Conservation (phyloP, 2,888 invertebrate genomes). For the Yponomeuta sedellus region DNA sequence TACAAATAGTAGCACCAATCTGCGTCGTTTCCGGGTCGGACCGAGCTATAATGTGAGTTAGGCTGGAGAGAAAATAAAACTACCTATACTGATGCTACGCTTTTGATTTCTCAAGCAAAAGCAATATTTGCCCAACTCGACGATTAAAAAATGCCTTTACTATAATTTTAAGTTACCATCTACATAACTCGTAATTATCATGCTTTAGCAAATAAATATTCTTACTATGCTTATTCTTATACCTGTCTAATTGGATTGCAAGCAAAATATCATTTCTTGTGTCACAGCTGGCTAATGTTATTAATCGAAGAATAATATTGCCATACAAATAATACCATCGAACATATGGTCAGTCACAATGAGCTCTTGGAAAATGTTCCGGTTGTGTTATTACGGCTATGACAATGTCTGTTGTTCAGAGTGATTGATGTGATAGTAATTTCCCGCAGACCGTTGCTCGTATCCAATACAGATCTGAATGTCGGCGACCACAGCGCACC, state of each 20-base stretch:
- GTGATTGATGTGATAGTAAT: slow-evolving; percentile 71
- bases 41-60: neutral
- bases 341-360: neutral
- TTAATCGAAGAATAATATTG: neutral
- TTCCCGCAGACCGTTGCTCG: slow-evolving; percentile 64
- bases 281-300: neutral
- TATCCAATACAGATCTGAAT: slow-evolving; percentile 64
- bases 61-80: neutral
- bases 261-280: neutral
- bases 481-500: slow-evolving; percentile 45
- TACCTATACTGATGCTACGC: no score
- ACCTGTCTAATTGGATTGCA: neutral
- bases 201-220: no score
- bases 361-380: neutral
- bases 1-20: slow-evolving; percentile 39
- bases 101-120: no score
- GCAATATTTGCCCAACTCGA: no score
- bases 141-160: no score
- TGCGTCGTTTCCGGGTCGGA: neutral
- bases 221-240: no score
- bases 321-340: neutral
- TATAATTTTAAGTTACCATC: no score
- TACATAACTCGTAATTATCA: no score
- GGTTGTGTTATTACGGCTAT: slow-evolving; percentile 42
- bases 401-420: slow-evolving; percentile 49